Evolutionary conservation across 2,113 vertebrate genomes (phyloP), one percentile per base, ranked within the genome.

Genomic region (Chunga burmeisteri): DNA sequence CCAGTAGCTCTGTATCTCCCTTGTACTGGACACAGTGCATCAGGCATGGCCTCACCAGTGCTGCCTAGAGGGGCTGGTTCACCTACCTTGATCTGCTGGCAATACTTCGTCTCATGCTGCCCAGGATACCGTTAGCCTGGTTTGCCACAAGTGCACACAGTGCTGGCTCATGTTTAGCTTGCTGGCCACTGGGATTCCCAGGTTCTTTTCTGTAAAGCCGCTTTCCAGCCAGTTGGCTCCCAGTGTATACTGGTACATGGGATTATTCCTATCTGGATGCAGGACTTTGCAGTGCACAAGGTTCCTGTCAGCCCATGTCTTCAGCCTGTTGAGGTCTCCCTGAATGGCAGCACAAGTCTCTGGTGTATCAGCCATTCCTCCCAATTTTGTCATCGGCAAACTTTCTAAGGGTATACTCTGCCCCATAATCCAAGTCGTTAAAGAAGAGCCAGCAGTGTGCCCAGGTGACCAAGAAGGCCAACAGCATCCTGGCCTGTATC

Each of bases 131-230:
- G 0, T 14, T 40, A 58, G 62, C 72, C 18, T 68, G 38, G 17
- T 65, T 81, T 85, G 55, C 20, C 4, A 1, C 22, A 56, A 40
- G 25, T 36, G 29, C 5, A 4, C 7, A 0, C 8, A 38, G 38
- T 2, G 1, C 22, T 56, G 61, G 9, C 29, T 66, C 0, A 1
- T 38, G 27, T 74, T 86, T 6, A 6, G 15, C 38, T 72, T 80
- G 53, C 36, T 86, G 75, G 49, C n/a, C 13, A 0, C 52, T 50
- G 62, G 30, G 18, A 63, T 44, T 14, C 52, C 25, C 27, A 34
- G 38, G 23, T 42, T 6, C 9, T 66, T 40, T 47, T 68, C 81
- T 59, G 42, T 10, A 27, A 47, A 59, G n/a, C 49, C 73, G 32
- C 21, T 68, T 82, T 80, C 23, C 44, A 81, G 17, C 16, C 9